Evolutionary conservation across 2,113 vertebrate genomes (phyloP).

Genomic region (Haemorhous mexicanus): DNA sequence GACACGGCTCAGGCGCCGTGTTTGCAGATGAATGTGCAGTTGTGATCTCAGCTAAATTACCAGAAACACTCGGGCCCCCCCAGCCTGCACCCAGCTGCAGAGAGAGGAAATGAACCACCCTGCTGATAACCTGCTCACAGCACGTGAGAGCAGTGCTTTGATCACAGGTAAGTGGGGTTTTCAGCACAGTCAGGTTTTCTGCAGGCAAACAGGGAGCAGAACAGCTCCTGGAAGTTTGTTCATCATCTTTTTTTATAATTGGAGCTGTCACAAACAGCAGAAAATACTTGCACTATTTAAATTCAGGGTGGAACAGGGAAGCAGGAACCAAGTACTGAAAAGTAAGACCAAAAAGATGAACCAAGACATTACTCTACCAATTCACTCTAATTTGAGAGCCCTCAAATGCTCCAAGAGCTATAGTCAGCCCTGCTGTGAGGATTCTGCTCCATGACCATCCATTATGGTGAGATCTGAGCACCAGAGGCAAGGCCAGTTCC

Average conservation of each 20-base stretch:
- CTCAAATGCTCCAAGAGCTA: not conserved
- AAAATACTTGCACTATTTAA: not conserved
- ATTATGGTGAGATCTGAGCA: not conserved
- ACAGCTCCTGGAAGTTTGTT: not conserved
- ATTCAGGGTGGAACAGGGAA: not conserved
- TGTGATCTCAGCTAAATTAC: conserved; percentile 55
- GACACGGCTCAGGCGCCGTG: conserved; percentile 14
- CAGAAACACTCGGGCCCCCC: conserved; percentile 62
- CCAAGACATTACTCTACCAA: not conserved
- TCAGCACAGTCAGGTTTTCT: not conserved
- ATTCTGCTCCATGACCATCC: not conserved
- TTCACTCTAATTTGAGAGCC: not conserved
- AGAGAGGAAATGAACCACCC: conserved; percentile 54
- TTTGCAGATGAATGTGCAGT: conserved; percentile 45
- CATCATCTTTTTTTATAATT: not conserved
- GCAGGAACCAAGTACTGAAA: not conserved
- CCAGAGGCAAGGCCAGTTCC: not conserved
- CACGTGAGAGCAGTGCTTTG: not conserved
- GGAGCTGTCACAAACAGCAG: not conserved
- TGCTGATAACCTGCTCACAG: not conserved
- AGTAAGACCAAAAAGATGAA: not conserved
- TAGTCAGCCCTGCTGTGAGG: not conserved
- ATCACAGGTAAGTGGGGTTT: not conserved
- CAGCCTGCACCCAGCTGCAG: not conserved
- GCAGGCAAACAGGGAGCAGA: not conserved